Conservation (phyloP, 2,797 vertebrate species). For the Bucorvus abyssinicus region DNA sequence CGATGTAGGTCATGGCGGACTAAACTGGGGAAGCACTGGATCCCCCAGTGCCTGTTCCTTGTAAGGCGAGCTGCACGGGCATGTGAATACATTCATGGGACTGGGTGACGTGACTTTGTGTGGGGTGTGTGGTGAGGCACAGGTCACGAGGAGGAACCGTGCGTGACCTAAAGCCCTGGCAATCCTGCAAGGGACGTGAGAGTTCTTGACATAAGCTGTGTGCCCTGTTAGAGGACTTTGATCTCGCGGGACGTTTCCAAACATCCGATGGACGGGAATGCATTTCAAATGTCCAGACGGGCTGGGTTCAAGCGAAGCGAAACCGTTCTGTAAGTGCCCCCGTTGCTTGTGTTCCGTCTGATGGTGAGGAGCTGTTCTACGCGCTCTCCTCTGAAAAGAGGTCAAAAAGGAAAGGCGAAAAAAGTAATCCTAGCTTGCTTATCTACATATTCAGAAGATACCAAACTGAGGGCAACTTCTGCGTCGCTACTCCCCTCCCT, state of each 20-base stretch:
- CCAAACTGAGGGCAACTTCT: not conserved
- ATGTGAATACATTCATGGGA: fast-evolving
- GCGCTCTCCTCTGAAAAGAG: not conserved
- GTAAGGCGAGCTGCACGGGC: fast-evolving
- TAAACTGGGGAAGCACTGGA: not conserved
- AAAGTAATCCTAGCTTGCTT: no score
- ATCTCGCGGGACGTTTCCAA: not conserved
- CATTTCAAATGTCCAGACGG: not conserved
- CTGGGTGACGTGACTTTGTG: fast-evolving
- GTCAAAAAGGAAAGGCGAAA: no score
- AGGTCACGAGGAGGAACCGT: not conserved
- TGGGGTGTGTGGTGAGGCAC: not conserved
- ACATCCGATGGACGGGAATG: not conserved
- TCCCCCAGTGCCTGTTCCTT: not conserved
- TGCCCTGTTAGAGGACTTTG: not conserved
- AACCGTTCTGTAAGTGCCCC: not conserved
- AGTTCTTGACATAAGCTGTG: not conserved
- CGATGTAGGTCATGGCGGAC: not conserved
- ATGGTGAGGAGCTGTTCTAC: not conserved
- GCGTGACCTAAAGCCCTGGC: not conserved
- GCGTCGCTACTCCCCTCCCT: not conserved
- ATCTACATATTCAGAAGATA: not conserved
- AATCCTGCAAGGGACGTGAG: not conserved
- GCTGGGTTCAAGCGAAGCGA: not conserved
- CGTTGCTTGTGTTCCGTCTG: not conserved